Base-by-base conservation (phyloP, 2,888 invertebrate genomes). In the Clivina fossor region DNA sequence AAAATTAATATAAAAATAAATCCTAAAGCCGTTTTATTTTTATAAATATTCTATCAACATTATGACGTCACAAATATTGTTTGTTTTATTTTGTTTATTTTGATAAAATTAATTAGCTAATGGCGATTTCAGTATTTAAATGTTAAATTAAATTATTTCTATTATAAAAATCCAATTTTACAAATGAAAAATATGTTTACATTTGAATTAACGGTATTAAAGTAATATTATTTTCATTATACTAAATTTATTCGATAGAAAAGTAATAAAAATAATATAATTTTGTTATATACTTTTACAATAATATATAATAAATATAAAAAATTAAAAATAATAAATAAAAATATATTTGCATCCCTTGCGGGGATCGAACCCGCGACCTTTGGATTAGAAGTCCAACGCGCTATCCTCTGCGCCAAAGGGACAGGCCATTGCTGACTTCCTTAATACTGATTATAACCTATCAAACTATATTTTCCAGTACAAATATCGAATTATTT, bases 361-460 rank as follows among this genome's bases (percentile, higher is more conserved):
- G 85, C 83, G 85, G 85, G 86, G 85, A 86, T 86, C 85, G 86
- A 86, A 86, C 85, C 85, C 86, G 84, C 85, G 87, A 86, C 86
- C 87, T 86, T 86, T 86, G 86, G 87, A 87, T 87, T 86, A 86
- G 86, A 87, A 87, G 87, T 87, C 86, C 86, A 86, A 86, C 86
- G 86, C 86, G 86, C 86, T 86, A 86, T 86, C 87, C 87, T 83
- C 86, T 87, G 86, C 86, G 86, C 87, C 84, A 87, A 83, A 85
- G 85, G 86, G 86, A 86, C 86, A 64, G 63, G 50, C 70, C 51
- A 9, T 20, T 18, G 26, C 28, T 11, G 20, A 8, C 18, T 4
- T 7, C 9, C 22, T 16, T 22, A 48, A 57, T 13, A 22, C 41
- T 15, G 18, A 19, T 18, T 40, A 20, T 24, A n/a, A 40, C 9